Conservation (phyloP, 2,797 vertebrate species). For the Acrossocheilus wenchowensis region DNA sequence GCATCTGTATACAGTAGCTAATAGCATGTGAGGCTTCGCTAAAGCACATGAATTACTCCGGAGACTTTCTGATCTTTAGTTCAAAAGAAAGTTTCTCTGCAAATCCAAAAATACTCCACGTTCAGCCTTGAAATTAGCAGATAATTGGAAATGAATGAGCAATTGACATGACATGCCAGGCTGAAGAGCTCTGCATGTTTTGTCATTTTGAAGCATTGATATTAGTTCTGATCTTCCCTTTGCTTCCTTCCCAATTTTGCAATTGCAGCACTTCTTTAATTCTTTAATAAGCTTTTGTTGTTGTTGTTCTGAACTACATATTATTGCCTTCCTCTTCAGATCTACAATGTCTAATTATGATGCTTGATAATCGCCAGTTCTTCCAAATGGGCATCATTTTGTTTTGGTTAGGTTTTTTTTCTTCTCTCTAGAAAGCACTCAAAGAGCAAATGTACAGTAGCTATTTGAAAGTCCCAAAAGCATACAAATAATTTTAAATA, state of each 20-base stretch:
- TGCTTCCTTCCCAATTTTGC: constrained; percentile 2
- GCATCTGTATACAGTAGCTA: constrained; percentile 31
- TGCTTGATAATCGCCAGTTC: background rate
- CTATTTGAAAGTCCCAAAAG: background rate
- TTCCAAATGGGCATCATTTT: constrained; percentile 1
- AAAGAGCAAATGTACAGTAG: background rate
- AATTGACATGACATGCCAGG: constrained; percentile 28
- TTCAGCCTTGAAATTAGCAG: constrained; percentile 30
- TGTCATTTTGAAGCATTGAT: constrained; percentile 34
- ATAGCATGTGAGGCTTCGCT: constrained; percentile 21
- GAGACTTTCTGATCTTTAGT: constrained; percentile 48
- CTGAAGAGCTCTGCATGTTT: background rate
- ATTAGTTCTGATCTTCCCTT: constrained; percentile 31
- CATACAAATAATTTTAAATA: background rate
- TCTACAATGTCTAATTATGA: constrained; percentile 4
- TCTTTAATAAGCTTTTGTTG: constrained; percentile 10
- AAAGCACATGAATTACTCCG: constrained; percentile 35
- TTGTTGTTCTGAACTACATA: background rate
- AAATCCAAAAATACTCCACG: constrained; percentile 16
- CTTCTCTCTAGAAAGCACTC: background rate
- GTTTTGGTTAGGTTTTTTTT: background rate
- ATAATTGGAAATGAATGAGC: constrained; percentile 15
- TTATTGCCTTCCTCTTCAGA: background rate
- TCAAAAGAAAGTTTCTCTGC: constrained; percentile 32
- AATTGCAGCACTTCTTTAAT: background rate